Evolutionary conservation across 23 tunicate species (phyloP).

Genomic region (Pegea sp.): DNA sequence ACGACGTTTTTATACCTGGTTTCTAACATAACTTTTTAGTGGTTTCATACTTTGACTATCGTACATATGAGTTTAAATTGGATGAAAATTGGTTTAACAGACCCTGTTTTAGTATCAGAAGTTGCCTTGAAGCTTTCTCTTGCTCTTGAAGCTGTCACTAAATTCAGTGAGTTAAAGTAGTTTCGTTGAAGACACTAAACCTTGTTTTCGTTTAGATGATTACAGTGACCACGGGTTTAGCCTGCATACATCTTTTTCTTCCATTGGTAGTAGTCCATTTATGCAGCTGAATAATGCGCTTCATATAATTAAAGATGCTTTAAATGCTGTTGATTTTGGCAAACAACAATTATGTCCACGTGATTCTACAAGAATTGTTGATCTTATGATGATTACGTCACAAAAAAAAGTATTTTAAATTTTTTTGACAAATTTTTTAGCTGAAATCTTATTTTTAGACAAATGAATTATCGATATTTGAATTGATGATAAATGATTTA

Average conservation of each 20-base stretch:
- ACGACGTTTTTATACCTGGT: not conserved
- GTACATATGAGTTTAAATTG: slow-evolving; percentile 39
- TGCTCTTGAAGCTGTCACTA: slow-evolving; percentile 37
- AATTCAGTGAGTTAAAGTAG: not conserved
- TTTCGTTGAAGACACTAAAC: no score
- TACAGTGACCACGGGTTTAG: not conserved
- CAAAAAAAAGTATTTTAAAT: not conserved
- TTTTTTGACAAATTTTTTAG: not conserved
- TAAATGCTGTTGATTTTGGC: not conserved
- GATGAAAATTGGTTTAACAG: slow-evolving; percentile 46
- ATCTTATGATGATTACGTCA: not conserved
- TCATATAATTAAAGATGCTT: not conserved
- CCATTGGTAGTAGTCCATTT: not conserved
- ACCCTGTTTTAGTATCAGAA: slow-evolving; percentile 50
- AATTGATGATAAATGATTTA: slow-evolving; percentile 47
- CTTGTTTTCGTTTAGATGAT: no score
- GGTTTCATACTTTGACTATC: slow-evolving; percentile 58
- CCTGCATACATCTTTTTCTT: not conserved
- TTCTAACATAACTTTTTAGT: no score
- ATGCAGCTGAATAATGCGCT: not conserved
- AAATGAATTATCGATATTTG: slow-evolving; percentile 4
- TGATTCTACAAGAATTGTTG: not conserved
- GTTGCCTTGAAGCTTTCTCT: slow-evolving; percentile 34
- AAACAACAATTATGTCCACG: not conserved
- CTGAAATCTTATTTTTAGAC: not conserved